These are phyloP conservation scores for Pituophis catenifer DNA, from an alignment of 2,113 vertebrate species.

Conservation along the genomic window DNA sequence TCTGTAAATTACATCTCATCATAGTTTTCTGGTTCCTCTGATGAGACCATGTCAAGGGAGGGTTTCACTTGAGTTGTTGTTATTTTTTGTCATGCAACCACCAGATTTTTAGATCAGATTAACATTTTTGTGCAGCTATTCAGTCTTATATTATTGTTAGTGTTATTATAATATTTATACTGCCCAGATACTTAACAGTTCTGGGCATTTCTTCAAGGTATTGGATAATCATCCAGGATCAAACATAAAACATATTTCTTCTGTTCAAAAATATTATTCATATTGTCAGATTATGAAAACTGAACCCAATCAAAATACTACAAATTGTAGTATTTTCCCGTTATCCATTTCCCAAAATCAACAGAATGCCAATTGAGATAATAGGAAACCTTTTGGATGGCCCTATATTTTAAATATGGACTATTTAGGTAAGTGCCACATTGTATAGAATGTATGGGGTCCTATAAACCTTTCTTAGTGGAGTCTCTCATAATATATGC, in stretches of 20 bases:
- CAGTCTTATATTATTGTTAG: background rate
- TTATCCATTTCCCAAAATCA: background rate
- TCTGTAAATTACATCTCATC: background rate
- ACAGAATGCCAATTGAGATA: background rate
- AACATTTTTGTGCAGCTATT: too few relatives aligned
- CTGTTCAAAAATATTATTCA: background rate
- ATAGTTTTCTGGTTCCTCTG: background rate
- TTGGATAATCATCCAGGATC: background rate
- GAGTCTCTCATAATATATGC: background rate
- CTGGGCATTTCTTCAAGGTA: background rate
- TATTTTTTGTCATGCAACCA: too few relatives aligned
- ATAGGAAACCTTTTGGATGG: background rate
- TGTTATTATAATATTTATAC: background rate
- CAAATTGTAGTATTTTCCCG: background rate
- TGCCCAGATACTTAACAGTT: background rate
- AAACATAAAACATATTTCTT: background rate
- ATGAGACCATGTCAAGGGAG: background rate
- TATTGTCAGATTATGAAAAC: background rate
- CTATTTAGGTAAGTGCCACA: background rate
- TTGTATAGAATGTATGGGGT: background rate
- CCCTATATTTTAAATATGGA: background rate
- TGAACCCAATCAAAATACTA: background rate
- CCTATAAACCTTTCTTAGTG: background rate
- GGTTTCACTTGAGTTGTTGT: too few relatives aligned
- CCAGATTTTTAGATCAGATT: too few relatives aligned